Evolutionary conservation across 2,797 vertebrate species (phyloP), one percentile per base, ranked within the genome.

Genomic region (Falco concolor): DNA sequence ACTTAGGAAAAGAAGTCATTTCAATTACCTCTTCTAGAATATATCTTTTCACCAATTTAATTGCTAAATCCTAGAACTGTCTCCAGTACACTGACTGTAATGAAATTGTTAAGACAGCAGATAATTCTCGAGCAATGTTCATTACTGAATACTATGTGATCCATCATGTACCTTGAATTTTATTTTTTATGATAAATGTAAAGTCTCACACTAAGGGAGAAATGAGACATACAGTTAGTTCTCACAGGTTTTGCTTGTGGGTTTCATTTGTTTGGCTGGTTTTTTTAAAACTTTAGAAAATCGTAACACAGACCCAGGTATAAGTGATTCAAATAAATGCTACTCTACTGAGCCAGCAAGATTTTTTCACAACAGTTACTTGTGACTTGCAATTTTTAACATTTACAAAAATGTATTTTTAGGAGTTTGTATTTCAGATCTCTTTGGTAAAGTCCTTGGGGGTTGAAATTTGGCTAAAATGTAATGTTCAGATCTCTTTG

Each of bases 61-160:
- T 77, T 92, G 77, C 17, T 92, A 94, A 87, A 79, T 87, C 92
- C 90, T 76, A 45, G 65, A 93, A 96, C 84, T 73, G 17, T 90
- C 57, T 84, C 18, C 38, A 61, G 47, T 90, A 76, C 32, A n/a
- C 68, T 59, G 28, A 67, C 77, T 69, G 42, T 50, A 65, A 70
- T 90, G 77, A 94, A 88, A 91, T 83, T 45, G 94, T 95, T 57
- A 79, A 93, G 88, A 90, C 54, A 88, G 79, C 13, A 65, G 45
- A 87, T 90, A 80, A 79, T 59, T 84, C 38, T 40, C 24, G 15
- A 83, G 27, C 24, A 36, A 36, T 42, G 40, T 27, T 69, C n/a
- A 22, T 10, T 81, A 27, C 59, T 93, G 38, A 32, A 70, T 30
- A 36, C 40, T 68, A 93, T 28, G 38, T 52, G 23, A 77, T 47